phyloP scores from a whole-genome alignment of 2,888 invertebrate species.

The Xestia rhomboidea region DNA sequence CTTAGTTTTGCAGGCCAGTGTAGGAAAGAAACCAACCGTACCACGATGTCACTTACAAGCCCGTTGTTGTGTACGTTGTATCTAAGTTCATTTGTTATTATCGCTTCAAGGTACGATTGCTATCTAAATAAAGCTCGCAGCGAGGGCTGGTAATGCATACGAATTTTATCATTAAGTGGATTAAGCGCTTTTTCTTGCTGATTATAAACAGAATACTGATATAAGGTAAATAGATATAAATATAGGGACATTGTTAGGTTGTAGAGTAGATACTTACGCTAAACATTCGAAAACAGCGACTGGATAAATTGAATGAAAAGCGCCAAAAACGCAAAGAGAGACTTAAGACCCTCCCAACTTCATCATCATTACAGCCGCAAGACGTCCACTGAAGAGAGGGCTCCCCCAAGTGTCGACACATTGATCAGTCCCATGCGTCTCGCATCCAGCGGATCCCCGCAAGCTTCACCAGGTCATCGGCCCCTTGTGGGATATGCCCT shows the following conservation, averaged over 20 bases:
- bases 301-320: background rate
- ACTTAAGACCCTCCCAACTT: too few species aligned
- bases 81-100: conserved; percentile 12
- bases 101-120: conserved; percentile 29
- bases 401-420: too few species aligned
- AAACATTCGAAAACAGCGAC: background rate
- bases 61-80: background rate
- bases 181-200: conserved; percentile 19
- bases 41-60: background rate
- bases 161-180: conserved; percentile 42
- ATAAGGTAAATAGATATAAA: background rate
- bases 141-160: conserved; percentile 53
- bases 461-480: too few species aligned
- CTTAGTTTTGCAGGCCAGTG: too few species aligned
- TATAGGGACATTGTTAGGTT: background rate
- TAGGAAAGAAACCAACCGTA: background rate
- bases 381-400: too few species aligned
- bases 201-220: conserved; percentile 6
- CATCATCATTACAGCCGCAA: too few species aligned
- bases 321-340: background rate
- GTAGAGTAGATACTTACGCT: background rate
- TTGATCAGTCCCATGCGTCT: too few species aligned
- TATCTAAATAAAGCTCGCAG: conserved; percentile 40
- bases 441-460: too few species aligned
- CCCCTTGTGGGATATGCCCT: too few species aligned